phyloP scores from a whole-genome alignment of 2,113 vertebrate species.

The Urocynchramus pylzowi region DNA sequence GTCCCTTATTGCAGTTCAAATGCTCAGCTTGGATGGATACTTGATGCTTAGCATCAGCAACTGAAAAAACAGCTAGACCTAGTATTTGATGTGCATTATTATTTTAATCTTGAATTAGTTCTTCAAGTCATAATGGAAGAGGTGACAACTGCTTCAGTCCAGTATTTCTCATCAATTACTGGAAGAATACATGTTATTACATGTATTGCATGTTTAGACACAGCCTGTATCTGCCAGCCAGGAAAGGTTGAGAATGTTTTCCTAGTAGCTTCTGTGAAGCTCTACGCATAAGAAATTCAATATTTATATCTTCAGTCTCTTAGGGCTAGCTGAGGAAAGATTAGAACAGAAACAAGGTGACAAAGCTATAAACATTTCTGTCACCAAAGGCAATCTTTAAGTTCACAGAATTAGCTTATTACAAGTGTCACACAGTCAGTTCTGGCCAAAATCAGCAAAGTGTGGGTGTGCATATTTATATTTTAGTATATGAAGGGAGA shows the following conservation, averaged over 20 bases:
- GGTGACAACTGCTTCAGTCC: background rate
- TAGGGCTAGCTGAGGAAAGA: background rate
- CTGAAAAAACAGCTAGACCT: background rate
- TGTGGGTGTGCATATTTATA: background rate
- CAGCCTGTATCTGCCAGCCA: background rate
- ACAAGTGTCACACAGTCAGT: background rate
- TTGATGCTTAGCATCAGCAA: background rate
- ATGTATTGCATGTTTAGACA: background rate
- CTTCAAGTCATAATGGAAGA: background rate
- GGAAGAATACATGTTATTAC: too few species aligned
- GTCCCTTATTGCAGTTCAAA: background rate
- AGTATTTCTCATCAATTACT: background rate
- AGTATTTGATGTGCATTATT: background rate
- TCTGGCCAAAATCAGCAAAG: background rate
- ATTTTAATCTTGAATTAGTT: background rate
- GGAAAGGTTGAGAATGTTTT: background rate
- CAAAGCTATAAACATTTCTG: background rate
- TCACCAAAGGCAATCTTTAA: background rate
- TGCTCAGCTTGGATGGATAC: background rate
- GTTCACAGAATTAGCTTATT: background rate
- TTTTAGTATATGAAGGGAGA: background rate
- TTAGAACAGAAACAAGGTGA: background rate
- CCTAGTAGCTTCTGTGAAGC: background rate
- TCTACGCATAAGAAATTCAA: fast-evolving
- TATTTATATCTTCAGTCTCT: background rate